Evolutionary conservation across 2,113 vertebrate species (phyloP).

Genomic region (Podarcis cretensis): DNA sequence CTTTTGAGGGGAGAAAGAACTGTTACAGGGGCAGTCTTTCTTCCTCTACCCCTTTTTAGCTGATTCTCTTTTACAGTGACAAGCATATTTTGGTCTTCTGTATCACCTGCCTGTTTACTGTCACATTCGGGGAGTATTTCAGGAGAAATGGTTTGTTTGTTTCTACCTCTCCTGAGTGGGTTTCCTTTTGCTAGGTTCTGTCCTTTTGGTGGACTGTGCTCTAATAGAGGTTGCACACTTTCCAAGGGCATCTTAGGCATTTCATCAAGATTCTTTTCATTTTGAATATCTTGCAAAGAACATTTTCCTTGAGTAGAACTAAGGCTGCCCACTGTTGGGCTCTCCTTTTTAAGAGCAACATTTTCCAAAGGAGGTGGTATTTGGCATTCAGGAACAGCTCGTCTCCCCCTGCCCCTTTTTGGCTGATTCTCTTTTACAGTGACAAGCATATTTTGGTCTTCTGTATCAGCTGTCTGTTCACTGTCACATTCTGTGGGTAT

Average conservation of each 20-base stretch:
- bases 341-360: conserved; percentile 7
- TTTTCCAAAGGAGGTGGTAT: conserved; percentile 18
- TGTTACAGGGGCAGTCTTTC: neutral
- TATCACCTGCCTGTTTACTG: neutral
- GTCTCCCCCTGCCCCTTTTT: neutral
- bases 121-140: neutral
- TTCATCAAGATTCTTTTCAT: neutral
- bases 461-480: neutral
- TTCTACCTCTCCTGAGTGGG: accelerated
- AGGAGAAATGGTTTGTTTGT: neutral
- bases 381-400: neutral
- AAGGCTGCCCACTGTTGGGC: neutral
- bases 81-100: neutral
- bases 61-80: neutral
- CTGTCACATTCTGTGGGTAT: neutral
- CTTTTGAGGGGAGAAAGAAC: neutral
- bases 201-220: neutral
- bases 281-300: accelerated
- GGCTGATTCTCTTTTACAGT: neutral
- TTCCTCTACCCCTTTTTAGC: conserved; percentile 29
- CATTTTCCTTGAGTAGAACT: neutral
- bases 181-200: accelerated
- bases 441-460: neutral
- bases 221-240: neutral
- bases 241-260: neutral